phyloP scores from a whole-genome alignment of 2,888 invertebrate species.

The Acleris holmiana region DNA sequence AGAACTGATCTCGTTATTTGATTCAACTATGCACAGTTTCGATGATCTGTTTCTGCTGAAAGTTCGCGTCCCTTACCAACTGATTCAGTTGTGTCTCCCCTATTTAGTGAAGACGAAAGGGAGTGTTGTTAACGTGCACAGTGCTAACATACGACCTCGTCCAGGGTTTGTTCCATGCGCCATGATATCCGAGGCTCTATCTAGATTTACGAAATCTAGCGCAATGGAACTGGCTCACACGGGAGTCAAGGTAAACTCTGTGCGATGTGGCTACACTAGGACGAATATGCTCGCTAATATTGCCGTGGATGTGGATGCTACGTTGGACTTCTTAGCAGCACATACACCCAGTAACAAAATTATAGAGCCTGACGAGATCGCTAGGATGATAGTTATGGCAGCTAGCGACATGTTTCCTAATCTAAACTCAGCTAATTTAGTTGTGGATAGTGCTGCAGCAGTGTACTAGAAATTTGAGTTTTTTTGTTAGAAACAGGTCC shows the following conservation, averaged over 20 bases:
- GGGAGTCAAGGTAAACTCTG: slow-evolving; percentile 36
- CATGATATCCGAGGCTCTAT: slow-evolving; percentile 30
- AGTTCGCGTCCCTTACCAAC: slow-evolving; percentile 32
- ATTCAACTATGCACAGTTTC: slow-evolving; percentile 29
- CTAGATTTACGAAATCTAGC: slow-evolving; percentile 33
- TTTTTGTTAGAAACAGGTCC: too few relatives aligned
- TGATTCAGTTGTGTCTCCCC: slow-evolving; percentile 33
- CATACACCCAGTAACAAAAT: slow-evolving; percentile 30
- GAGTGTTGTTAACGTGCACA: slow-evolving; percentile 36
- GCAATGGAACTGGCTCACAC: slow-evolving; percentile 35
- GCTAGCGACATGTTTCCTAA: slow-evolving; percentile 35
- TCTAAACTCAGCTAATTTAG: slow-evolving; percentile 34
- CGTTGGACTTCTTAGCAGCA: slow-evolving; percentile 16
- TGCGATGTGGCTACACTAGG: slow-evolving; percentile 31
- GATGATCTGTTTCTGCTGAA: slow-evolving; percentile 34
- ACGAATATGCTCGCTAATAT: slow-evolving; percentile 34
- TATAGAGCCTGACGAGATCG: slow-evolving; percentile 38
- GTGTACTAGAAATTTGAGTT: neutral
- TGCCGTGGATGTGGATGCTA: slow-evolving; percentile 22
- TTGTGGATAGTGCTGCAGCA: slow-evolving; percentile 22
- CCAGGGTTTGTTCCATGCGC: slow-evolving; percentile 33
- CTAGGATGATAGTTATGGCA: slow-evolving; percentile 36
- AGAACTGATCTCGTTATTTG: slow-evolving; percentile 30
- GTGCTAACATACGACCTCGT: slow-evolving; percentile 17
- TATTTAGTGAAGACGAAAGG: slow-evolving; percentile 38